Evolutionary conservation across 2,888 invertebrate species (phyloP), one percentile per base, ranked within the genome.

Genomic region (Isoperla grammatica): DNA sequence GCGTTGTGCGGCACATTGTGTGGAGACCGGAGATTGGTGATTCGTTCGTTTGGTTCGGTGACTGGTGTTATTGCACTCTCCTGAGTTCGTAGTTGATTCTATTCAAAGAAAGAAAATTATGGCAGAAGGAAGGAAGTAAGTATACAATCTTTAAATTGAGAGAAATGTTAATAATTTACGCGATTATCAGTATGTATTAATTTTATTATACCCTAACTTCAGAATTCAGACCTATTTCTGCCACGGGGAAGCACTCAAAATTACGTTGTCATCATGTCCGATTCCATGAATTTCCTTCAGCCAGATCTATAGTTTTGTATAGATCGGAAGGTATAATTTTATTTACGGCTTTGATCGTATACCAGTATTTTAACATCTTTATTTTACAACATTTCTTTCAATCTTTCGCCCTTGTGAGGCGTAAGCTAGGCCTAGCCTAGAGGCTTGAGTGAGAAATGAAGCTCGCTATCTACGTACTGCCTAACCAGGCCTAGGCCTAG

Each of bases 41-140:
- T 39, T 46, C 46, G 35, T 56, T 42, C 43, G 13, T 22, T 43
- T 55, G 13, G 19, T 39, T 13, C 37, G 35, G 20, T 39, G 2
- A 11, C 6, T 11, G 13, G 42, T 42, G 17, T 43, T 39, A 17
- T 35, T 40, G 37, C 12, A 42, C n/a, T 56, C 35, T 50, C 22
- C 20, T 20, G 22, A 11, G 6, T 8, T 45, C 15, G 5, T 13
- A 45, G 45, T 13, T 5, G 5, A 15, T 15, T 39, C 20, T 39
- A 35, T 12, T 12, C 3, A 15, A 53, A 37, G 35, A 53, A 54
- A 57, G 2, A 58, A 63, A 57, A 60, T 70, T 68, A 75, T 80
- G 80, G 79, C 80, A 73, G 80, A 80, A 70, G 79, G 78, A 71
- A 79, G 79, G 74, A 79, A 76, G 80, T 80, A 69, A 74, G 75